Evolutionary conservation across 2,113 vertebrate species (phyloP), one percentile per base, ranked within the genome.

Genomic region (Amia ocellicauda): DNA sequence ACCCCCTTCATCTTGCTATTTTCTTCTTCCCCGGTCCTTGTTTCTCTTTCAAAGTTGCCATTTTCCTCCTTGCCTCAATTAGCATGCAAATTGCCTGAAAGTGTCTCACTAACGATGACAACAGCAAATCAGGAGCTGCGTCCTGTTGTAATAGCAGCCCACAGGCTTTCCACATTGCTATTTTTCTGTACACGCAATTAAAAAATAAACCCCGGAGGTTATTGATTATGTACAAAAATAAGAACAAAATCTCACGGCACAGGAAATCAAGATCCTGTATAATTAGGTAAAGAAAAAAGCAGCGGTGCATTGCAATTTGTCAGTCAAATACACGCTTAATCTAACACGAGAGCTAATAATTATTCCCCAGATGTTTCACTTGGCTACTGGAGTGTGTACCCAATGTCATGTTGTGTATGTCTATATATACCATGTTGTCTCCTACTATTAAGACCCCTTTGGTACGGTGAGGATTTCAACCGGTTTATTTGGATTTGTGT

Each of bases 221-320:
- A 64, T 66, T 56, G 68, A 69, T 75, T 66, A 58, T 16, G 52
- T 51, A 27, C 67, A 64, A 24, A n/a, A 43, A 27, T 52, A 42
- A 19, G 29, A 62, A 55, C 24, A 47, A n/a, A 50, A 2, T 50
- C 26, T 52, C 57, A 45, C 65, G 69, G 52, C 68, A 64, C 70
- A n/a, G 54, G 28, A 43, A 77, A 57, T 54, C 23, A 58, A 70
- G 50, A 72, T 69, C 70, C 55, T 61, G 53, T 56, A 57, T 81
- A 76, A 79, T 78, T 80, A 76, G 72, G 24, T 42, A 50, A 59
- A 71, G 54, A 51, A 67, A 75, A 67, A 75, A 55, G 60, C 66
- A 52, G 62, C 74, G 70, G 64, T 68, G 64, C 66, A 22, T 5
- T 3, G 3, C 19, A 20, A 3, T 16, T 59, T 23, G 22, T 23